A percentile compares a stretch with the other conserved stretches of the same genome.
These are phyloP conservation scores for Lophochroa leadbeateri DNA, from an alignment of 2,113 vertebrate genomes.

Conservation along the genomic window DNA sequence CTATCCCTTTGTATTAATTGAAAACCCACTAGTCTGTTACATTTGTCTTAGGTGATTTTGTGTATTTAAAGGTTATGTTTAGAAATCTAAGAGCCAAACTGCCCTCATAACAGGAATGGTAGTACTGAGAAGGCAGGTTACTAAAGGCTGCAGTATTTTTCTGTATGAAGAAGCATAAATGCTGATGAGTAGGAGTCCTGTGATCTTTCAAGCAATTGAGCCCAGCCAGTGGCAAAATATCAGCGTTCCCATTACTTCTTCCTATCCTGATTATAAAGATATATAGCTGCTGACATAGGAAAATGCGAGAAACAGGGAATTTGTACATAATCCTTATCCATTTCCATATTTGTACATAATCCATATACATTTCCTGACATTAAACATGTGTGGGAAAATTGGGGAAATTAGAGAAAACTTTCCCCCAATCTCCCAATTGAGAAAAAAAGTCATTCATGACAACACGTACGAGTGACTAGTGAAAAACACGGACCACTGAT, in stretches of 20 bases:
- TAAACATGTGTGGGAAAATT: background rate
- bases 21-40: background rate
- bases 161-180: background rate
- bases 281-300: background rate
- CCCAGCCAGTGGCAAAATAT: background rate
- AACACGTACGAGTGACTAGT: background rate
- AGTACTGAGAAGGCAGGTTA: background rate
- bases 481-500: background rate
- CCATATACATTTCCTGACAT: background rate
- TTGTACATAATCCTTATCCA: background rate
- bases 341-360: too few relatives aligned
- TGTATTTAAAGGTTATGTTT: background rate
- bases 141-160: background rate
- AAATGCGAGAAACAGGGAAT: background rate
- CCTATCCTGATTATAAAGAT: background rate
- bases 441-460: background rate
- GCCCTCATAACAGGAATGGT: background rate
- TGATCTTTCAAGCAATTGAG: background rate
- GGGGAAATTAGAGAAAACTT: background rate
- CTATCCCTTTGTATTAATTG: background rate
- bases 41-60: background rate
- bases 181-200: background rate
- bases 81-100: background rate
- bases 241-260: background rate
- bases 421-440: background rate